A percentile compares a stretch with the other conserved stretches of the same genome.
phyloP scores from a whole-genome alignment of 1,140 invertebrate genomes.

The Carposina sasakii region DNA sequence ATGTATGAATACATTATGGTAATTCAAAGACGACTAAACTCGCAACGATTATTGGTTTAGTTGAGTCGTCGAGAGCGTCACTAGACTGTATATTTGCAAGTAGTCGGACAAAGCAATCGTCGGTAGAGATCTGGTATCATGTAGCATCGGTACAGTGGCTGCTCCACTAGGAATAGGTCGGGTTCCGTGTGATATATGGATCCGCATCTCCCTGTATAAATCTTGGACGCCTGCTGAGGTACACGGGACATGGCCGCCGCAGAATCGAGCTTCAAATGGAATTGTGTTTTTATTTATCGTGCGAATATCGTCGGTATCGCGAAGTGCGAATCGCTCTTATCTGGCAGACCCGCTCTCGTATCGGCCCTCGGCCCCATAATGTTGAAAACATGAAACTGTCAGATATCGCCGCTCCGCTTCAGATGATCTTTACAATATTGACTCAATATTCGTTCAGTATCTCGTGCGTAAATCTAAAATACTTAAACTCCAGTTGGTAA shows the following conservation, averaged over 20 bases:
- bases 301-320: constrained; percentile 64
- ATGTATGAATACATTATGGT: constrained; percentile 61
- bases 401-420: too few species aligned
- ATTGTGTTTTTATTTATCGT: constrained; percentile 73
- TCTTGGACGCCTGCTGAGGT: constrained; percentile 71
- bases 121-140: constrained; percentile 62
- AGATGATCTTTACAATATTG: too few species aligned
- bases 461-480: too few species aligned
- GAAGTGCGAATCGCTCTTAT: constrained; percentile 64
- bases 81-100: too few species aligned
- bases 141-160: constrained; percentile 58
- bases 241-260: constrained; percentile 62
- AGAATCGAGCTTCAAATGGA: constrained; percentile 65
- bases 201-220: constrained; percentile 67
- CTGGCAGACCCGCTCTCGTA: constrained; percentile 51
- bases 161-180: constrained; percentile 63
- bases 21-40: too few species aligned
- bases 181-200: constrained; percentile 70
- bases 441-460: too few species aligned
- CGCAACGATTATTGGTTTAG: too few species aligned
- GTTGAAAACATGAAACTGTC: too few species aligned
- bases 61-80: too few species aligned
- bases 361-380: too few species aligned
- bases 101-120: too few species aligned
- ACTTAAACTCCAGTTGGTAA: too few species aligned